Evolutionary conservation across 2,888 invertebrate species (phyloP).

Genomic region (Anoplius nigerrimus): DNA sequence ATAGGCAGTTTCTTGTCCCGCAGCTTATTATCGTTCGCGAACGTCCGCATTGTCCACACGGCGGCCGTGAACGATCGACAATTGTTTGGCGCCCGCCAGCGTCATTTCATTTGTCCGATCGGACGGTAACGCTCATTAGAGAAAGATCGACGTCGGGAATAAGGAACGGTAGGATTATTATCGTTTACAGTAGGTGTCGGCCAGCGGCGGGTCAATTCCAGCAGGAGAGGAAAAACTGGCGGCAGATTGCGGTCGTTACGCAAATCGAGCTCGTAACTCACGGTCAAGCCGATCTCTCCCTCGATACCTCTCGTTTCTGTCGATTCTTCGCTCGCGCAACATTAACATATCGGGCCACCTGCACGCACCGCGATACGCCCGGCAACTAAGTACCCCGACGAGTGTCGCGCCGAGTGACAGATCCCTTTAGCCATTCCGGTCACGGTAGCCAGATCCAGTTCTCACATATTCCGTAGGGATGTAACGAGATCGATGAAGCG

Average conservation of each 20-base stretch:
- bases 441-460: too few species aligned
- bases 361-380: not conserved
- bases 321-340: constrained; percentile 22
- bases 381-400: not conserved
- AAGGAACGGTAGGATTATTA: not conserved
- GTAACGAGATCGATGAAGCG: too few species aligned
- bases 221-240: constrained; percentile 16
- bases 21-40: too few species aligned
- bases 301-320: constrained; percentile 2
- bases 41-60: too few species aligned
- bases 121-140: not conserved
- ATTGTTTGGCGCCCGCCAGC: not conserved
- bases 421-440: too few species aligned
- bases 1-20: too few species aligned
- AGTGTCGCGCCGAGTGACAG: too few species aligned
- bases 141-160: too few species aligned
- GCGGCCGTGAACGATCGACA: too few species aligned
- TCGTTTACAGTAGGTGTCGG: constrained; percentile 14
- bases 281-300: constrained; percentile 17
- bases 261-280: constrained; percentile 40
- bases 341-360: constrained; percentile 14
- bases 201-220: constrained; percentile 24
- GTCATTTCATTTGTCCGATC: not conserved
- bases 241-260: constrained; percentile 34
- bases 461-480: too few species aligned